These are phyloP conservation scores for Carassius auratus DNA, from an alignment of 2,113 vertebrate genomes.

Conservation along the genomic window DNA sequence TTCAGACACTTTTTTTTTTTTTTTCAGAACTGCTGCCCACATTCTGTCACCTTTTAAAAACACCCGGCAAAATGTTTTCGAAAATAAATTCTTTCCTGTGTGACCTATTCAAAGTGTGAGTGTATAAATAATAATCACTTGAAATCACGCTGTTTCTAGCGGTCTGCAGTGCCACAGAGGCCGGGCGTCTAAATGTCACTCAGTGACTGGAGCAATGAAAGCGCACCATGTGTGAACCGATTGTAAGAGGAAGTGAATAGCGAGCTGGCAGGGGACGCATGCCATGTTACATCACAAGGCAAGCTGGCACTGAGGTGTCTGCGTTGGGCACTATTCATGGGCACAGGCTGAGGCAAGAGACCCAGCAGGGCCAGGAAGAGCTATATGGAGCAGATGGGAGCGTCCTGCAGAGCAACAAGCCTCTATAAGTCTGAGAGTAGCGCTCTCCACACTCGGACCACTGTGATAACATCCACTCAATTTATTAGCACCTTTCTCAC, in stretches of 20 bases:
- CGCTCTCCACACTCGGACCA: conserved; percentile 39
- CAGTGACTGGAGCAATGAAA: conserved; percentile 8
- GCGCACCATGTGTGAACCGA: background rate
- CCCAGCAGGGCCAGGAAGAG: conserved; percentile 68
- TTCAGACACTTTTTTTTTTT: background rate
- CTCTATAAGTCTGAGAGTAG: conserved; percentile 20
- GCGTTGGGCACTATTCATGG: conserved; percentile 49
- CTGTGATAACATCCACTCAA: conserved; percentile 37
- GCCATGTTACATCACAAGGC: conserved; percentile 42
- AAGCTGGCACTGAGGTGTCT: conserved; percentile 35
- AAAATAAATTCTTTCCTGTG: background rate
- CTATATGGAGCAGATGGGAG: conserved; percentile 69
- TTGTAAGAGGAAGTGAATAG: conserved; percentile 55
- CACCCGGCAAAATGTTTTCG: background rate
- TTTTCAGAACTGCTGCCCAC: background rate
- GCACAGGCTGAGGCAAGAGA: conserved; percentile 55
- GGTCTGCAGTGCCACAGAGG: background rate
- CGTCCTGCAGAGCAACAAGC: conserved; percentile 48
- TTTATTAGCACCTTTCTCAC: conserved; percentile 42
- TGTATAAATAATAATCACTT: conserved; percentile 8
- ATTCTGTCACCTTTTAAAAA: conserved; percentile 2
- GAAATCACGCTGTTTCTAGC: background rate
- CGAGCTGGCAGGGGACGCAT: conserved; percentile 36
- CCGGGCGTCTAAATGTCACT: conserved; percentile 16
- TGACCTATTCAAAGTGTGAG: conserved; percentile 17